Conservation (phyloP, 2,888 invertebrate genomes). For the Cataglyphis livida region DNA sequence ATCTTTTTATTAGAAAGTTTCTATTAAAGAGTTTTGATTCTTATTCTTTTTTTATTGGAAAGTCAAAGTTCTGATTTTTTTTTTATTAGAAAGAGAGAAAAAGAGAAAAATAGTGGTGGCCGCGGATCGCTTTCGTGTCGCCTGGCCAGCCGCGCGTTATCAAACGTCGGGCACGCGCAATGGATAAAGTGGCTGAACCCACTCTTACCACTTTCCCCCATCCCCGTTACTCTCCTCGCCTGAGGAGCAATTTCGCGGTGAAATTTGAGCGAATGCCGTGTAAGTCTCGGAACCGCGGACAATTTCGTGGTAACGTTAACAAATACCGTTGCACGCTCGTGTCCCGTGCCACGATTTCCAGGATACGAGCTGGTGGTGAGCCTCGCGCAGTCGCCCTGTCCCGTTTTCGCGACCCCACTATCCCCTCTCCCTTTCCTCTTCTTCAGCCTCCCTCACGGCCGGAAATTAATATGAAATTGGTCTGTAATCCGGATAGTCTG, state of each 20-base stretch:
- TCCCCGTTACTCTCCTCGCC: slow-evolving; percentile 17
- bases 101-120: slow-evolving; percentile 25
- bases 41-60: not conserved
- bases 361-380: slow-evolving; percentile 41
- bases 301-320: slow-evolving; percentile 75
- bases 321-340: slow-evolving; percentile 65
- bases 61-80: not conserved
- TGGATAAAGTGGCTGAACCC: slow-evolving; percentile 17
- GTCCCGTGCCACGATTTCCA: slow-evolving; percentile 37
- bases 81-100: not conserved
- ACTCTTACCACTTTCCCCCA: not conserved
- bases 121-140: slow-evolving; percentile 47
- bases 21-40: not conserved
- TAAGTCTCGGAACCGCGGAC: slow-evolving; percentile 67
- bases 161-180: slow-evolving; percentile 32
- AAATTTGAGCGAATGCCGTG: slow-evolving; percentile 68
- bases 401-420: slow-evolving; percentile 8
- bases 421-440: slow-evolving; percentile 15
- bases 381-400: slow-evolving; percentile 55
- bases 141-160: slow-evolving; percentile 53
- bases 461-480: slow-evolving; percentile 79
- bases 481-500: slow-evolving; percentile 75
- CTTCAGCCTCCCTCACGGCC: slow-evolving; percentile 52
- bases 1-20: not conserved
- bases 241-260: slow-evolving; percentile 64